Base-by-base conservation (phyloP, 2,113 vertebrate genomes). In the Cervus canadensis region DNA sequence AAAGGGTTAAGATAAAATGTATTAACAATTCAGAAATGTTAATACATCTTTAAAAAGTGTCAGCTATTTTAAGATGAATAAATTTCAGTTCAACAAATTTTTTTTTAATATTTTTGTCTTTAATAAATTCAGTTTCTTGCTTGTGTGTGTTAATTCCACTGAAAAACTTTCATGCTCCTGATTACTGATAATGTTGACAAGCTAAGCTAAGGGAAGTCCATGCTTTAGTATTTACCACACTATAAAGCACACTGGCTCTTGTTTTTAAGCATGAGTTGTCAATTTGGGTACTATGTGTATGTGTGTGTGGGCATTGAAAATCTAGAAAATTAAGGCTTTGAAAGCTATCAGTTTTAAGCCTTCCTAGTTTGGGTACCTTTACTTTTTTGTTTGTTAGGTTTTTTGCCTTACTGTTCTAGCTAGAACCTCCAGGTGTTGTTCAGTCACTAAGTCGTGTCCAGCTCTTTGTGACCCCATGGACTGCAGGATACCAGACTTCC, bases 1-100 rank as follows among this genome's bases (percentile, higher is more conserved):
- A 21, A 26, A 87, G 23, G 81, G 36, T 62, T 62, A 56, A 26
- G 54, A 81, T 83, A 90, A 64, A 54, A 59, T 95, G 14, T 67
- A 3, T 43, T 26, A 54, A 23, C 45, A 45, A 25, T 82, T 94
- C 78, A 84, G 67, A 86, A 86, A 74, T 83, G 11, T 71, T 71
- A 71, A 71, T 36, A 71, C 19, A 23, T 36, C 67, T 71, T 40
- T 36, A 23, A 36, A 40, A 71, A 71, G 19, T 59, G 13, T 89
- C 17, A 94, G 36, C 17, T 64, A 25, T 76, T 96, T 85, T 94
- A 96, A 94, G 67, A n/a, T 50, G 40, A 91, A 33, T 93, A 56
- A n/a, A 76, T 90, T 82, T 83, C 76, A 94, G 26, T 78, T 92
- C 48, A 89, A 25, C 40, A 67, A 28, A 56, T 60, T 62, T 94